phyloP scores from a whole-genome alignment of 1,140 invertebrate species.

The Portunus trituberculatus region DNA sequence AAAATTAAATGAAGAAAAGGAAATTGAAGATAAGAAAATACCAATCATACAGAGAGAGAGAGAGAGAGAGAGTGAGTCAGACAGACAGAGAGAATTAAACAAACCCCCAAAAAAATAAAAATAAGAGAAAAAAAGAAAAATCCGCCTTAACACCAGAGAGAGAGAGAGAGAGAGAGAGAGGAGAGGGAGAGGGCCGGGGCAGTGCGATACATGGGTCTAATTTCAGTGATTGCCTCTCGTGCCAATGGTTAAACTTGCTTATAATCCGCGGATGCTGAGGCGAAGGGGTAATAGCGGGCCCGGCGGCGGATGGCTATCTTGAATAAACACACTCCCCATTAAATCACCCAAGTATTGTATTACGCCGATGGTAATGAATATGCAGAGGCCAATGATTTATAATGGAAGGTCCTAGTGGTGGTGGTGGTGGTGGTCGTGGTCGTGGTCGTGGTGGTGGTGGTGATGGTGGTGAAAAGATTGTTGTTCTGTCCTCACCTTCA shows the following conservation, averaged over 20 bases:
- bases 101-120: too few species aligned
- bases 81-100: too few species aligned
- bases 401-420: not conserved
- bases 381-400: conserved; percentile 64
- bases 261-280: conserved; percentile 59
- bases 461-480: not conserved
- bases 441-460: not conserved
- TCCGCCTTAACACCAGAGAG: too few species aligned
- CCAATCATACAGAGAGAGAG: too few species aligned
- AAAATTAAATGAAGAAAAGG: too few species aligned
- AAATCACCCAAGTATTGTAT: conserved; percentile 66
- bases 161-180: too few species aligned
- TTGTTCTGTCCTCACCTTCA: too few species aligned
- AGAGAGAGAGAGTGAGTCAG: too few species aligned
- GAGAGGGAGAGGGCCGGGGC: too few species aligned
- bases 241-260: not conserved
- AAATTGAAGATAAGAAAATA: too few species aligned
- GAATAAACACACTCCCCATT: conserved; percentile 66
- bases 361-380: conserved; percentile 64
- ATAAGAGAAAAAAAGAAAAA: too few species aligned
- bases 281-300: conserved; percentile 60
- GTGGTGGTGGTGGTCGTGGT: not conserved
- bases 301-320: conserved; percentile 52
- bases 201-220: conserved; percentile 51
- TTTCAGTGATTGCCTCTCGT: conserved; percentile 57